Conservation (phyloP, 2,888 invertebrate genomes). For the Nezara viridula region DNA sequence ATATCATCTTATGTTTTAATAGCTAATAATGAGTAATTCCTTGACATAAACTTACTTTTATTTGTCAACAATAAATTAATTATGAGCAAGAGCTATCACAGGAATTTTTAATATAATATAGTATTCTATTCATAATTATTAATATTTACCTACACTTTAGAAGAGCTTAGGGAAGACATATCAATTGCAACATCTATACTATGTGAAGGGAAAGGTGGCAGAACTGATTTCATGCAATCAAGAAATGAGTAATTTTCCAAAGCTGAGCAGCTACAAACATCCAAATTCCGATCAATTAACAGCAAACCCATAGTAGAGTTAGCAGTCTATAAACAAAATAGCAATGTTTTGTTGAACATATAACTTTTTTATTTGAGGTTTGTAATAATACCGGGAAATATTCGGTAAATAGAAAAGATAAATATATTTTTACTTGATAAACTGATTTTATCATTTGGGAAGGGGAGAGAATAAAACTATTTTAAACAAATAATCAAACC, state of each 20-base stretch:
- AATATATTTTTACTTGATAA: too few relatives aligned
- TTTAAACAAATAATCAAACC: too few relatives aligned
- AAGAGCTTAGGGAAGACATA: constrained; percentile 75
- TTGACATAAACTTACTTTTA: background rate
- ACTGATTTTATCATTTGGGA: too few relatives aligned
- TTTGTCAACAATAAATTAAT: background rate
- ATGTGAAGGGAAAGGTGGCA: constrained; percentile 77
- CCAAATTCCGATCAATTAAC: constrained; percentile 77
- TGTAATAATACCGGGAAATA: too few relatives aligned
- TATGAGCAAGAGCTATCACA: background rate
- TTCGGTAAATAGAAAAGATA: too few relatives aligned
- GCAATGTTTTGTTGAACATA: background rate
- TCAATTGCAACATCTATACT: constrained; percentile 76
- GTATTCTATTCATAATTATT: constrained; percentile 45
- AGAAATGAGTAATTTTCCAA: constrained; percentile 76
- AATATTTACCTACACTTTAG: constrained; percentile 69
- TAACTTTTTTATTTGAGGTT: background rate
- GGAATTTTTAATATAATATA: background rate
- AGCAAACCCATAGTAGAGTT: constrained; percentile 72
- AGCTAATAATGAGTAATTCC: background rate
- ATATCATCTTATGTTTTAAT: too few relatives aligned
- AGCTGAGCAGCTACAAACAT: constrained; percentile 75
- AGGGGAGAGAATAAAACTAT: too few relatives aligned
- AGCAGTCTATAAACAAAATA: constrained; percentile 69
- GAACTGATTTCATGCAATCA: constrained; percentile 74